Percentiles rank a stretch among this genome's conserved stretches.
Evolutionary conservation across 2,113 vertebrate species (phyloP).

Genomic region (Phycodurus eques): DNA sequence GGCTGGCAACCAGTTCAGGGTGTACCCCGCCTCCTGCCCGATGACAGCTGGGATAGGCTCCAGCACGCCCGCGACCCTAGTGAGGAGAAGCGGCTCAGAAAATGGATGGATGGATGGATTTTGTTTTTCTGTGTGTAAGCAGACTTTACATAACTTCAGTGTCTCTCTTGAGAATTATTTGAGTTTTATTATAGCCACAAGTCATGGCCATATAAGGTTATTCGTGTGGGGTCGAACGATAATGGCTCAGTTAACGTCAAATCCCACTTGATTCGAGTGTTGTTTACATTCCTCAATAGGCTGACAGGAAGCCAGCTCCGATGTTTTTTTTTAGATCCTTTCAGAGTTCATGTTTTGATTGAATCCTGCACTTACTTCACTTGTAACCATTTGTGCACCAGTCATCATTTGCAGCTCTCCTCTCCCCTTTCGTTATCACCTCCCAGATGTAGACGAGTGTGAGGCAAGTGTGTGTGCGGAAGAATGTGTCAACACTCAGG

Average conservation of each 20-base stretch:
- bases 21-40: too few relatives aligned
- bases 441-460: slow-evolving; percentile 92
- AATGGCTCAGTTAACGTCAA: slow-evolving; percentile 17
- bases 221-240: slow-evolving; percentile 7
- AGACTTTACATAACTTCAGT: slow-evolving; percentile 49
- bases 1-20: too few relatives aligned
- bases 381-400: slow-evolving; percentile 16
- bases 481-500: slow-evolving; percentile 85
- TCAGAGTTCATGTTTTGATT: slow-evolving; percentile 24
- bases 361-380: slow-evolving; percentile 5
- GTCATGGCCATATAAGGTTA: slow-evolving; percentile 61
- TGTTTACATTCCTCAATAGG: slow-evolving; percentile 51
- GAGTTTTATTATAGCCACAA: slow-evolving; percentile 26
- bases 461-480: slow-evolving; percentile 81
- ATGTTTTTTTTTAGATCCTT: slow-evolving; percentile 8
- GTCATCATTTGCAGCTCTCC: slow-evolving; percentile 10
- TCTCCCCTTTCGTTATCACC: slow-evolving; percentile 14
- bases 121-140: slow-evolving; percentile 29
- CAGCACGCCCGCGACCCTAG: too few relatives aligned
- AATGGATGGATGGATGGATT: too few relatives aligned
- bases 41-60: too few relatives aligned
- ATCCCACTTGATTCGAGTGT: slow-evolving; percentile 37
- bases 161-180: slow-evolving; percentile 33
- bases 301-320: slow-evolving; percentile 15
- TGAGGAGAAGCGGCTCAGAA: too few relatives aligned